Conservation (phyloP, 2,113 vertebrate genomes). For the Dicrurus megarhynchus region DNA sequence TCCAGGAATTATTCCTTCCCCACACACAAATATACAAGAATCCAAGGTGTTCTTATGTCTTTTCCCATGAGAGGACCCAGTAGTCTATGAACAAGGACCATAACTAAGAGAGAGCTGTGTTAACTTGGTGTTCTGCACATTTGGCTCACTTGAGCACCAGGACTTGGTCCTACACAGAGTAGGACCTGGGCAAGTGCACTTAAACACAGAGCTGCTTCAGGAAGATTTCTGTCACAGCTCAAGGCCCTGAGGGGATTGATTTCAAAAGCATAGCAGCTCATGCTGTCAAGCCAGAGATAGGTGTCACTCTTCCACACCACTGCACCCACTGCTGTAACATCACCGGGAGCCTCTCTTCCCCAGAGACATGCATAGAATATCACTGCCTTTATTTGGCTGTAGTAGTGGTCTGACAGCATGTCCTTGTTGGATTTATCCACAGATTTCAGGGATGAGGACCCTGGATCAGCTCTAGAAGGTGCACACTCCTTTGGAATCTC, state of each 20-base stretch:
- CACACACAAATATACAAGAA: background rate
- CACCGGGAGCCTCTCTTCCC: background rate
- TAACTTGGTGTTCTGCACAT: background rate
- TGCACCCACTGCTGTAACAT: background rate
- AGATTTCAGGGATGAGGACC: background rate
- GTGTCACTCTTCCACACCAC: background rate
- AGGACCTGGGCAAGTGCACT: background rate
- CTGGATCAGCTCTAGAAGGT: background rate
- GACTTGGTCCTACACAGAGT: accelerated
- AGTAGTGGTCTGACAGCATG: background rate
- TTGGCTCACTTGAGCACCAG: background rate
- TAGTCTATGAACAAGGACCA: too few relatives aligned
- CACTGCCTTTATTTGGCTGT: background rate
- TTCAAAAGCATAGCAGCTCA: background rate
- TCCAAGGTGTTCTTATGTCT: background rate
- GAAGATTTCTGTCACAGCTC: background rate
- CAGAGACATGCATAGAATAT: background rate
- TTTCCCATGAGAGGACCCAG: background rate
- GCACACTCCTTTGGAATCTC: background rate
- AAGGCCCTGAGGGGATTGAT: background rate
- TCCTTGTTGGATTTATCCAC: background rate
- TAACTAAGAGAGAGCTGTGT: background rate
- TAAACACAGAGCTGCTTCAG: background rate
- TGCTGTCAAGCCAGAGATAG: background rate
- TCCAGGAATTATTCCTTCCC: background rate